Base-by-base conservation (phyloP, 2,797 vertebrate genomes). In the Staurois parvus region DNA sequence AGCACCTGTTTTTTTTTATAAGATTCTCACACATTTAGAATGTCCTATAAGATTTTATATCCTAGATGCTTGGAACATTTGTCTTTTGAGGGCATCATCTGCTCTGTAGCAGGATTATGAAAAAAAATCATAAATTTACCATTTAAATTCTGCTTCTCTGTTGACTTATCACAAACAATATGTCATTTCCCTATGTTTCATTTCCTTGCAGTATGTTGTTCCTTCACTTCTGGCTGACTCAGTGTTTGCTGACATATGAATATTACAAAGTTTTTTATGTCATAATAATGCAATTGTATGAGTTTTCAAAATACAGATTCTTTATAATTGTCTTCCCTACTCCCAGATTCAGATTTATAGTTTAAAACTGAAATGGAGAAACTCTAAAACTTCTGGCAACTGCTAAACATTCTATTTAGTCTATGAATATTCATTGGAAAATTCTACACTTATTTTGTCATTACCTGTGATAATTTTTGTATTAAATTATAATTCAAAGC, bases 21-120 rank as follows among this genome's bases (percentile, higher is more conserved):
- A 79, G 85, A 83, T 83, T 87, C 85, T 77, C 75, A 83, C 75
- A 87, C 85, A 79, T 83, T 83, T 87, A 87, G 85, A 87, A 83
- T 83, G 80, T 87, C 80, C 80, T 79, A 79, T 87, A 87, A 87
- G 80, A 83, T 79, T 87, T 87, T 87, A 87, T 83, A 83, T 83
- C 69, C 69, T 42, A 69, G 85, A 78, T 73, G 85, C 59, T 73
- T 83, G 80, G 37, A 87, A 87, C 85, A 87, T 87, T 87, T 87
- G 85, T 83, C 80, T 83, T 87, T 74, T 74, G 75, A 87, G 80
- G 75, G 69, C 59, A 79, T 87, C 68, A 74, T 87, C 85, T 87
- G 85, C 80, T 87, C 79, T 74, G 75, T 59, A 59, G 24, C 66
- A 74, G 73, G 64, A 73, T 85, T 66, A 72, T 34, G 69, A 72